A percentile compares a stretch with the other conserved stretches of the same genome.
These are phyloP conservation scores for Oreochromis mossambicus DNA, from an alignment of 2,797 vertebrate genomes.

Conservation along the genomic window DNA sequence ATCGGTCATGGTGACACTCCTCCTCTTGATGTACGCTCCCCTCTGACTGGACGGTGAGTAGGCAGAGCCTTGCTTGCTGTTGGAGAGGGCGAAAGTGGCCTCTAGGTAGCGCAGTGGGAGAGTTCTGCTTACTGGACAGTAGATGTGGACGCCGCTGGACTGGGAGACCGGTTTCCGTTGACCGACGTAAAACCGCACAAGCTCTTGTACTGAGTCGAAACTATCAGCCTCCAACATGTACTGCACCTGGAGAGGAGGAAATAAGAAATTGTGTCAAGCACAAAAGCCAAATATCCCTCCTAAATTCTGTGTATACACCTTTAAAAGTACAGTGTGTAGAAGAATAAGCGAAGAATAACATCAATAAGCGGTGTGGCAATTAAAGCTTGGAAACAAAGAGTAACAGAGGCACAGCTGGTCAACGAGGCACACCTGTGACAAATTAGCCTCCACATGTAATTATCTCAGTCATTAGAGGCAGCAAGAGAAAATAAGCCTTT, in stretches of 20 bases:
- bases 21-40: conserved; percentile 91
- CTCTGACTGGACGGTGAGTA: conserved; percentile 85
- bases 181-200: conserved; percentile 89
- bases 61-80: conserved; percentile 78
- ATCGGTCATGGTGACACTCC: conserved; percentile 95
- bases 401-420: neutral
- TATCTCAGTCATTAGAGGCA: neutral
- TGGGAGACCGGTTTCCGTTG: conserved; percentile 87
- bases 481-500: neutral
- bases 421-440: neutral
- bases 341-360: neutral
- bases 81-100: conserved; percentile 89
- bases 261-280: neutral
- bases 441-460: neutral
- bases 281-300: neutral
- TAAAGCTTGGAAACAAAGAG: neutral
- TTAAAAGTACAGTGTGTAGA: neutral
- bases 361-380: neutral
- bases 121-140: conserved; percentile 94
- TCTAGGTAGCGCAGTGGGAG: conserved; percentile 96
- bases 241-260: conserved; percentile 73
- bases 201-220: conserved; percentile 90
- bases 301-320: neutral
- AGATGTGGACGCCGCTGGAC: conserved; percentile 88
- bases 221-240: conserved; percentile 91